These are phyloP conservation scores for Trichopoda pennipes DNA, from an alignment of 2,888 invertebrate genomes.

Conservation along the genomic window DNA sequence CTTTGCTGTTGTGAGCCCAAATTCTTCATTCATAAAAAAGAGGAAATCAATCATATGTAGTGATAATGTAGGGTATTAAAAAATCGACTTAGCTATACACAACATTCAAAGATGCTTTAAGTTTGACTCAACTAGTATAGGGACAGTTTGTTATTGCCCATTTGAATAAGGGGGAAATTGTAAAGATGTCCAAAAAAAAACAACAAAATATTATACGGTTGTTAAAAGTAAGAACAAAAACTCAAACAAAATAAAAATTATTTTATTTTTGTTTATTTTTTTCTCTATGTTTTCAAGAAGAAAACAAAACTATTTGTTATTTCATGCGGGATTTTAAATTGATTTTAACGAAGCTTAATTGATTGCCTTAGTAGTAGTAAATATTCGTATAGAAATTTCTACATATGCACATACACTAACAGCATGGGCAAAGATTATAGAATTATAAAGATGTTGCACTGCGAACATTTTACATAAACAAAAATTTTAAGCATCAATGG, in stretches of 20 bases:
- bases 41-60: neutral
- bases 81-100: neutral
- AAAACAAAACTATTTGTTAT: slow-evolving; percentile 78
- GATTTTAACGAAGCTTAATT: slow-evolving; percentile 82
- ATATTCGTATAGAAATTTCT: slow-evolving; percentile 50
- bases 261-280: slow-evolving; percentile 64
- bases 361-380: slow-evolving; percentile 78
- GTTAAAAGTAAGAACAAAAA: slow-evolving; percentile 34
- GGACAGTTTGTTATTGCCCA: slow-evolving; percentile 41
- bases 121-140: slow-evolving; percentile 24
- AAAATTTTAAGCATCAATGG: too few relatives aligned
- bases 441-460: too few relatives aligned
- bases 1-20: too few relatives aligned
- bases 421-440: too few relatives aligned
- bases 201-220: slow-evolving; percentile 45
- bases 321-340: slow-evolving; percentile 82
- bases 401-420: slow-evolving; percentile 11
- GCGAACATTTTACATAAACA: too few relatives aligned
- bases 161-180: slow-evolving; percentile 44
- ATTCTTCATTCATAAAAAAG: too few relatives aligned
- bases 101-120: neutral
- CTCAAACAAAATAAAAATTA: slow-evolving; percentile 50
- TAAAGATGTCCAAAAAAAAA: slow-evolving; percentile 45
- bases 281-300: too few relatives aligned
- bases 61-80: neutral